Evolutionary conservation across 2,797 vertebrate genomes (phyloP).

Genomic region (Bradypodion ventrale): DNA sequence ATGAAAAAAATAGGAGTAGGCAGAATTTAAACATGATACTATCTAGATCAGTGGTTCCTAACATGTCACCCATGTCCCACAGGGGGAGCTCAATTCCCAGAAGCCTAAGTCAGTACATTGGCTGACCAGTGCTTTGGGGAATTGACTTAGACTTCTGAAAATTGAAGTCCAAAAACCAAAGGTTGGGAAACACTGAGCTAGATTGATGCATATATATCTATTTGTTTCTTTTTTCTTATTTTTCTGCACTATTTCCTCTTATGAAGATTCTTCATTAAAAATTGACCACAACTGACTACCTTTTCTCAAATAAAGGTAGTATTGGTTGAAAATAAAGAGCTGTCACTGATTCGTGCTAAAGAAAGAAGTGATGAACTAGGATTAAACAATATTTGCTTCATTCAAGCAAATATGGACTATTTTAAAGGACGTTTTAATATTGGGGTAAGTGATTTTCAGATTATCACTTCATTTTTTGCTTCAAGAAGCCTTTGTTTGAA

Average conservation of each 20-base stretch:
- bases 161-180: too few relatives aligned
- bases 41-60: too few relatives aligned
- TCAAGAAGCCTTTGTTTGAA: constrained; percentile 5
- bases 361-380: constrained; percentile 84
- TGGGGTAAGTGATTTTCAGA: constrained; percentile 84
- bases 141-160: too few relatives aligned
- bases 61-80: too few relatives aligned
- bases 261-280: constrained; percentile 16
- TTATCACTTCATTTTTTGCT: constrained; percentile 44
- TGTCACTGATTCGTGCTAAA: constrained; percentile 90
- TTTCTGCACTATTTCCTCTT: background rate
- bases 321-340: constrained; percentile 96
- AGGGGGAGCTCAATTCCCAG: too few relatives aligned
- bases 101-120: too few relatives aligned
- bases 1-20: background rate
- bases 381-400: constrained; percentile 90
- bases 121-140: too few relatives aligned
- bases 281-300: constrained; percentile 14
- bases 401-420: constrained; percentile 96
- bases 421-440: constrained; percentile 91
- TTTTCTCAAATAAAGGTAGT: constrained; percentile 79
- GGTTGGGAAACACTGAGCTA: too few relatives aligned
- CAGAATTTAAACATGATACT: background rate
- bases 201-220: background rate
- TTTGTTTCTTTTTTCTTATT: background rate